A percentile compares a stretch with the other conserved stretches of the same genome.
Conservation (phyloP, 2,797 vertebrate species). For the Schizopygopsis malacanthus region DNA sequence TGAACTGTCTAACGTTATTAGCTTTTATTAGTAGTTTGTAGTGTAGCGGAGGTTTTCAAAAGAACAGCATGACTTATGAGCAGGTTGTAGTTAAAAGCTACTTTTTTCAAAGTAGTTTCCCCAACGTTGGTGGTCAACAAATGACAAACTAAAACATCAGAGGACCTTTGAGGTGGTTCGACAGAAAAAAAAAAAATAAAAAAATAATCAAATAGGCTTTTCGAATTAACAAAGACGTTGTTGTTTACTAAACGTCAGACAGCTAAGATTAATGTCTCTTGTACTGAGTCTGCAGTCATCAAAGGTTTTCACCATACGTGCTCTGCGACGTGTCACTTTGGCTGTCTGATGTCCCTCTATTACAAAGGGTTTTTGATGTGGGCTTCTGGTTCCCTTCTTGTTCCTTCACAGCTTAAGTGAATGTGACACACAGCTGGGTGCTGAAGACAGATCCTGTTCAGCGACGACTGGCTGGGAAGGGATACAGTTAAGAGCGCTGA, state of each 20-base stretch:
- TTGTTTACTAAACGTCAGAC: not conserved
- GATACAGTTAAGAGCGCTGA: constrained; percentile 14
- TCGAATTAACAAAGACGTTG: not conserved
- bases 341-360: not conserved
- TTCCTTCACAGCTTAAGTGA: constrained; percentile 44
- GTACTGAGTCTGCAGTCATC: not conserved
- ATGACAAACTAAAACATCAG: constrained; percentile 16
- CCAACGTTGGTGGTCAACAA: not conserved
- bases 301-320: not conserved
- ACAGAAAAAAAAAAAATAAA: not conserved
- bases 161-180: not conserved
- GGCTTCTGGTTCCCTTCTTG: constrained; percentile 39
- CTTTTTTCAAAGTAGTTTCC: not conserved
- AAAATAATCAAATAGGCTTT: not conserved
- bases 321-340: constrained; percentile 11
- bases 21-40: not conserved
- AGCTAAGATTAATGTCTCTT: constrained; percentile 30
- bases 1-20: not conserved
- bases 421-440: constrained; percentile 57
- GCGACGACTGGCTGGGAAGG: not conserved
- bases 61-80: not conserved
- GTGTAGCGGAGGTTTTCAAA: not conserved
- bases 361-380: constrained; percentile 36
- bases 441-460: constrained; percentile 12
- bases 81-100: not conserved